phyloP scores from a whole-genome alignment of 2,113 vertebrate species.

The Sebastes schlegelii region DNA sequence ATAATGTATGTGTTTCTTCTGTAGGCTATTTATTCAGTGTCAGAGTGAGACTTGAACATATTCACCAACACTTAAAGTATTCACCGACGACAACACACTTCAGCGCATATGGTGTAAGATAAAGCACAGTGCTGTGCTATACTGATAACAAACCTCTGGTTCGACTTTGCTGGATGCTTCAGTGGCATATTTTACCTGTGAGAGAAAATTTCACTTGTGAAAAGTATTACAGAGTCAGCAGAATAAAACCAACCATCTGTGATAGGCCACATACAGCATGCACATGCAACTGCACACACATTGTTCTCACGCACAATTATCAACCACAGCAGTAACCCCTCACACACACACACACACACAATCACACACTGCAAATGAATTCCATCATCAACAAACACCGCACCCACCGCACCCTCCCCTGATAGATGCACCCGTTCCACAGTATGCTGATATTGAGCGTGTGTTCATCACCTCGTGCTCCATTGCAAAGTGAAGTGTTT shows the following conservation, averaged over 20 bases:
- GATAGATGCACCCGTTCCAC: slow-evolving; percentile 17
- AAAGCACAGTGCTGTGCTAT: not conserved
- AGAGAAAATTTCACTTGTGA: slow-evolving; percentile 6
- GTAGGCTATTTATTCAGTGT: not conserved
- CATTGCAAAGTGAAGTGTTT: slow-evolving; percentile 54
- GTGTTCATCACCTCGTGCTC: slow-evolving; percentile 36
- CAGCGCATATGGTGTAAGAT: slow-evolving; percentile 11
- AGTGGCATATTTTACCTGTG: slow-evolving; percentile 17
- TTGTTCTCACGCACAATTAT: slow-evolving; percentile 10
- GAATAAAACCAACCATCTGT: slow-evolving; percentile 41
- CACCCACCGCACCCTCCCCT: not conserved
- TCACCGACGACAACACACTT: slow-evolving; percentile 1
- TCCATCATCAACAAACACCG: slow-evolving; percentile 10
- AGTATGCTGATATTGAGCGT: slow-evolving; percentile 7
- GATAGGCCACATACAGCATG: slow-evolving; percentile 5
- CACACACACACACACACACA: slow-evolving; percentile 15
- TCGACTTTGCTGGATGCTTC: slow-evolving; percentile 13
- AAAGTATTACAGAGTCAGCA: slow-evolving; percentile 46
- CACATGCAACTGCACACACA: not conserved
- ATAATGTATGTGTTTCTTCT: not conserved
- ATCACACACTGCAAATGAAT: slow-evolving; percentile 11
- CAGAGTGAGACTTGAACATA: not conserved
- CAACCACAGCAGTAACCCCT: not conserved
- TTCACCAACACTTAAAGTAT: not conserved
- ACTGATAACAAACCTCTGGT: slow-evolving; percentile 16